These are phyloP conservation scores for Arremon aurantiirostris DNA, from an alignment of 2,797 vertebrate genomes.

Conservation along the genomic window DNA sequence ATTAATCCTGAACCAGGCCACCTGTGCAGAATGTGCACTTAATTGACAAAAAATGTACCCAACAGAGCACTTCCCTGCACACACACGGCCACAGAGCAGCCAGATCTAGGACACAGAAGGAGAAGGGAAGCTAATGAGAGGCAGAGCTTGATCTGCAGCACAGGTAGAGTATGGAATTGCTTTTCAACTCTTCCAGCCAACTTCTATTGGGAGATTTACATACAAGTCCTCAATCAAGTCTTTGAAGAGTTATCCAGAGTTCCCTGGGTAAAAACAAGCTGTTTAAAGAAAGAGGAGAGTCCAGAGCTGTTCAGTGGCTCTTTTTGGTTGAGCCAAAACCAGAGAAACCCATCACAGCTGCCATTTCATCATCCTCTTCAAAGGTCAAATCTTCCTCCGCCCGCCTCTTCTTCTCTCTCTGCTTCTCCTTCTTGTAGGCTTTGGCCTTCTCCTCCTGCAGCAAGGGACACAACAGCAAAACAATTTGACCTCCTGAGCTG, in stretches of 20 bases:
- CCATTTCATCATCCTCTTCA: slow-evolving; percentile 96
- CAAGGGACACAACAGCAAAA: slow-evolving; percentile 30
- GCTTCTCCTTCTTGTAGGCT: slow-evolving; percentile 97
- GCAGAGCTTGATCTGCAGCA: slow-evolving; percentile 29
- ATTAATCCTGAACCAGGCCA: slow-evolving; percentile 38
- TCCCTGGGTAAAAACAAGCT: slow-evolving; percentile 59
- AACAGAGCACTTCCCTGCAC: slow-evolving; percentile 59
- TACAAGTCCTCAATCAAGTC: slow-evolving; percentile 53
- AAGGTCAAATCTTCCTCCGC: slow-evolving; percentile 91
- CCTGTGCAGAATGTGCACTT: slow-evolving; percentile 25
- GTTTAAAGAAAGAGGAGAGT: slow-evolving; percentile 41
- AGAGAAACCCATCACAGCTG: slow-evolving; percentile 97
- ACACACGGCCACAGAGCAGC: slow-evolving; percentile 55
- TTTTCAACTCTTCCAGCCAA: slow-evolving; percentile 20
- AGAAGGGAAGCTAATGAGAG: slow-evolving; percentile 7
- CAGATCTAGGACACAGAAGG: slow-evolving; percentile 44
- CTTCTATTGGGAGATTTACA: slow-evolving; percentile 20
- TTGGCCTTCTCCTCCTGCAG: slow-evolving; percentile 95
- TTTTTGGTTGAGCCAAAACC: slow-evolving; percentile 96
- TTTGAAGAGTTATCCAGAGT: slow-evolving; percentile 57
- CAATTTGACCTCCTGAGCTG: not conserved
- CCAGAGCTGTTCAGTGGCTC: slow-evolving; percentile 82
- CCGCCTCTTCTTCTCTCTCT: slow-evolving; percentile 92
- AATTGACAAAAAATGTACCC: slow-evolving; percentile 50
- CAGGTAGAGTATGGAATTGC: not conserved